Base-by-base conservation (phyloP, 2,797 vertebrate species). In the Apogon talboti region DNA sequence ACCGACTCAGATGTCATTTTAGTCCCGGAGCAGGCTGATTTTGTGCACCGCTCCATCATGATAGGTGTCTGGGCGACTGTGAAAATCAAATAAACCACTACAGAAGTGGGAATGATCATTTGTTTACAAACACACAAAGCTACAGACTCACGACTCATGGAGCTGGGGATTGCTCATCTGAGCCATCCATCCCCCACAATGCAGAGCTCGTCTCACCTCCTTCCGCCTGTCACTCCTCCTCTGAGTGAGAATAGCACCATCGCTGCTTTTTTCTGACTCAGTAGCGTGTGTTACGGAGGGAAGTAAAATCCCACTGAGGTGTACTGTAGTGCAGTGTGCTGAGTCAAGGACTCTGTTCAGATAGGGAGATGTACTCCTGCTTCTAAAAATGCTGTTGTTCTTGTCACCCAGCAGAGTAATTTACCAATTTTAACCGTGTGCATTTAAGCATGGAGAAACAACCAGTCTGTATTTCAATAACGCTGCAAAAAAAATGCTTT, bases 121-220 rank as follows among this genome's bases (percentile, higher is more conserved):
- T 75, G 72, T 87, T 88, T 79, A 54, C 78, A 77, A 83, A 80
- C 65, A 71, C 19, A 70, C 45, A n/a, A n/a, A n/a, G n/a, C n/a
- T 28, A 57, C 51, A 42, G 65, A 78, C 63, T 83, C 79, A 72
- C 40, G 28, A 70, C 71, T 80, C 53, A 72, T 3, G 52, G 56
- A 70, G 75, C 59, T 45, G 16, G 42, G 40, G 64, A 78, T 70
- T 70, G 70, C 66, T 74, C 72, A 70, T 79, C 66, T 44, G 52
- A 70, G 50, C 37, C 47, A 59, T 76, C 65, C 76, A 62, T 80
- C 84, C 78, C 66, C 75, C 74, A 78, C 68, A 76, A 71, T 55
- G 61, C 61, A 11, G 66, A 44, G 74, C 57, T 70, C 41, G 63
- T 57, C 55, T 77, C 73, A 59, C 59, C 61, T 65, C 64, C 42